Percentiles rank a stretch among this genome's conserved stretches.
phyloP scores from a whole-genome alignment of 2,888 invertebrate species.

The Biston betularia region DNA sequence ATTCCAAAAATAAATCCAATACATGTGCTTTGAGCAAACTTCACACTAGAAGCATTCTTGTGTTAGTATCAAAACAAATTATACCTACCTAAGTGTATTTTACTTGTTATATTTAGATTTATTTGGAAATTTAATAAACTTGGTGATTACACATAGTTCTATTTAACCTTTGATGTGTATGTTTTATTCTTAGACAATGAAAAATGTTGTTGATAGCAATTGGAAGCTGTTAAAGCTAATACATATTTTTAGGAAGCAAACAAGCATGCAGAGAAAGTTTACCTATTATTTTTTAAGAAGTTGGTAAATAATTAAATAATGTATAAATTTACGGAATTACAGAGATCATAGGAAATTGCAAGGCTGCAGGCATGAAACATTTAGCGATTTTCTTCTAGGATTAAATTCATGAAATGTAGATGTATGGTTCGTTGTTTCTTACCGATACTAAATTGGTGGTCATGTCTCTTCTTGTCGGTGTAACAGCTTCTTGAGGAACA shows the following conservation, averaged over 20 bases:
- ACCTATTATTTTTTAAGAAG: too few species aligned
- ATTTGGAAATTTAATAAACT: background rate
- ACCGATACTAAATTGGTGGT: conserved; percentile 83
- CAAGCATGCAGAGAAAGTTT: too few species aligned
- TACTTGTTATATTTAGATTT: background rate
- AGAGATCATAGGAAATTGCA: too few species aligned
- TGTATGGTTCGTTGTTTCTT: conserved; percentile 43
- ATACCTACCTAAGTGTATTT: conserved; percentile 3
- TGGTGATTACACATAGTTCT: background rate
- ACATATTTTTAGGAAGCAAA: too few species aligned
- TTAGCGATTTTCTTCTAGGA: background rate
- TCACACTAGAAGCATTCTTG: conserved; percentile 52
- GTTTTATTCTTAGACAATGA: background rate
- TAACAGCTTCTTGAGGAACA: conserved; percentile 87
- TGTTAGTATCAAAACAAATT: conserved; percentile 18
- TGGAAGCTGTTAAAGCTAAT: too few species aligned
- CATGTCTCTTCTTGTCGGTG: conserved; percentile 87
- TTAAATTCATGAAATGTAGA: background rate
- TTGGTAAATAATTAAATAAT: too few species aligned
- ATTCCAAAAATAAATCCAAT: conserved; percentile 75
- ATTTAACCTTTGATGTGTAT: background rate
- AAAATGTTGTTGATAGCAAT: background rate
- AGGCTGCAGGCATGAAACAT: background rate
- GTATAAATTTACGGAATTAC: background rate
- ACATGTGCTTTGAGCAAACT: conserved; percentile 67